A percentile compares a stretch with the other conserved stretches of the same genome.
Conservation (phyloP, 2,888 invertebrate genomes). For the Ernsta delagoae region DNA sequence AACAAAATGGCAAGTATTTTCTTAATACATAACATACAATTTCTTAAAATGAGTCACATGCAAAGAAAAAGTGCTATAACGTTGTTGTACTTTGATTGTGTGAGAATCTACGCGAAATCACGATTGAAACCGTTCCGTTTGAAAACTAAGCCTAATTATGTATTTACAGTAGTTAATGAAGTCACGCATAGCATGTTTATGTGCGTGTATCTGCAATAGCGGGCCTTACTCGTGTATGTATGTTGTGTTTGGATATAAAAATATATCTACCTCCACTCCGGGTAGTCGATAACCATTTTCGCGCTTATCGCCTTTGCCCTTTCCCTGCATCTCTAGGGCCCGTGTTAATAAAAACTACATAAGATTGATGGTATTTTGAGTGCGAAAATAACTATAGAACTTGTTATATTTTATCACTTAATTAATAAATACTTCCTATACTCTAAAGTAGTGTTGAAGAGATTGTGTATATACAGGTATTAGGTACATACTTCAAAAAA, state of each 20-base stretch:
- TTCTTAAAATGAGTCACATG: not conserved
- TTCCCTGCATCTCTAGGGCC: constrained; percentile 1
- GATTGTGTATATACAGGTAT: too few relatives aligned
- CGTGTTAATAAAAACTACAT: not conserved
- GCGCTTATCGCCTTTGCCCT: constrained; percentile 26
- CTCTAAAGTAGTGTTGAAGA: too few relatives aligned
- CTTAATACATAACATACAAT: not conserved
- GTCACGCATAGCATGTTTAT: not conserved
- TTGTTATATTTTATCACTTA: too few relatives aligned
- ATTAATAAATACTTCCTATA: too few relatives aligned
- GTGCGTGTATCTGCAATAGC: not conserved
- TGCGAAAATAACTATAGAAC: not conserved
- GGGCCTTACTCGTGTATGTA: not conserved
- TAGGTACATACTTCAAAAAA: too few relatives aligned
- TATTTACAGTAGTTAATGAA: not conserved
- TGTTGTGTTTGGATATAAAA: constrained; percentile 9
- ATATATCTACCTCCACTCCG: constrained; percentile 2
- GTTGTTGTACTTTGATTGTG: not conserved
- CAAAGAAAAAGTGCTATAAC: not conserved
- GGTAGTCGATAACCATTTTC: constrained; percentile 18
- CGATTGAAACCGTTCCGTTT: not conserved
- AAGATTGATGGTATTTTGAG: too few relatives aligned
- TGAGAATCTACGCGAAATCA: not conserved
- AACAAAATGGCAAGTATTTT: constrained; percentile 64
- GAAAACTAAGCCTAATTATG: not conserved